Base-by-base conservation (phyloP, 2,113 vertebrate species). In the Trichechus manatus region DNA sequence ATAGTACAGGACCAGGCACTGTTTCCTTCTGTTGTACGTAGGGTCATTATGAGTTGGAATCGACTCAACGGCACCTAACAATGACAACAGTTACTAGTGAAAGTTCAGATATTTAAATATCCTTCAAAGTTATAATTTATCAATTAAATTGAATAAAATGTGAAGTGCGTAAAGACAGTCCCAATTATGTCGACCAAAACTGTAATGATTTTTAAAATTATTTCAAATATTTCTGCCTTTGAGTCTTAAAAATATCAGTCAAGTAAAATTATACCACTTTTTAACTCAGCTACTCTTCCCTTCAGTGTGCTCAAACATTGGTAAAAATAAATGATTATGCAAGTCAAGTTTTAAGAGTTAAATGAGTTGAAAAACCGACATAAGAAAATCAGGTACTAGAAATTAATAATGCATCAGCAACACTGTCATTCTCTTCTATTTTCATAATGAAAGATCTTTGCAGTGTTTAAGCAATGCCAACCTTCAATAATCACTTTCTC, bases 341-440 rank as follows among this genome's bases (percentile, higher is more conserved):
- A 88, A 89, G 44, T 84, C 17, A n/a, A 88, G 39, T 84, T 80
- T 95, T 80, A 95, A 88, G 56, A 91, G 53, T 91, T 83, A 95
- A 79, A 42, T 84, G n/a, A 72, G 53, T 91, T 80, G 93, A 78
- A 61, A 96, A 94, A 42, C 31, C 6, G 5, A 39, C 44, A 79
- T 75, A 92, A 85, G 53, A 92, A 82, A 94, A 85, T 66, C 84
- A 95, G 56, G 88, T 61, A 94, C 14, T 61, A 84, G 56, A 92
- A 94, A 80, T 94, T 92, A 91, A 47, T 89, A 88, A 94, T 42
- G 17, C 53, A 92, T 75, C 53, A 95, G 47, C 64, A 88, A 95
- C 64, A 50, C 36, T 84, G 68, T 70, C 70, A 92, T 80, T 86
- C 44, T 93, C 64, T 89, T 56, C 53, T 72, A 61, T 56, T 80